These are phyloP conservation scores for Drosophila affinis DNA, from an alignment of 2,888 invertebrate genomes.

Conservation along the genomic window DNA sequence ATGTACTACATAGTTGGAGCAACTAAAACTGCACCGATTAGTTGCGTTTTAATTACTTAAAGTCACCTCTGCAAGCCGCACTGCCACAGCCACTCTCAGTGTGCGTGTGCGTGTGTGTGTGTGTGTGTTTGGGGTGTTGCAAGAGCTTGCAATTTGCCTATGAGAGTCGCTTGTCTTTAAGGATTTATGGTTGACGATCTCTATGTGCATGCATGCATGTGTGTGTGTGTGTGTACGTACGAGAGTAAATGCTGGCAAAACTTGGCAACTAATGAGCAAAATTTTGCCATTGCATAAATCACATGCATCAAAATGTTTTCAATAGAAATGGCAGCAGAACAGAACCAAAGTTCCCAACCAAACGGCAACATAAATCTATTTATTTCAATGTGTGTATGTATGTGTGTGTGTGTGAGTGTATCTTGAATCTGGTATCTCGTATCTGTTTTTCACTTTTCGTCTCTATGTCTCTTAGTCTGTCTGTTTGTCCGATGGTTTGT, in stretches of 20 bases:
- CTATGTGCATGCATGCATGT: too few relatives aligned
- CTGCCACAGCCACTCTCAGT: too few relatives aligned
- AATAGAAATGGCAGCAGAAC: slow-evolving; percentile 53
- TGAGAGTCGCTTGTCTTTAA: slow-evolving; percentile 47
- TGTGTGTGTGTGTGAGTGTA: slow-evolving; percentile 25
- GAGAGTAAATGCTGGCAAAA: slow-evolving; percentile 32
- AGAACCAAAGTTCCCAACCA: slow-evolving; percentile 52
- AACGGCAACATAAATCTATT: slow-evolving; percentile 66
- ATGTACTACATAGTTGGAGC: neutral
- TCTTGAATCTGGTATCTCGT: slow-evolving; percentile 18
- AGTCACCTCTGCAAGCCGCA: slow-evolving; percentile 5
- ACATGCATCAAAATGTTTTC: slow-evolving; percentile 74
- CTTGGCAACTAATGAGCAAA: slow-evolving; percentile 71
- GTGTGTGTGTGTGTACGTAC: neutral
- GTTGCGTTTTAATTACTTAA: slow-evolving; percentile 33
- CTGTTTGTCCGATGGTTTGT: slow-evolving; percentile 36
- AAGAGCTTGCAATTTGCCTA: slow-evolving; percentile 34
- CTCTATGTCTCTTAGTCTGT: slow-evolving; percentile 50
- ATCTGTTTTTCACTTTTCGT: slow-evolving; percentile 50
- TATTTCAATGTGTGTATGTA: slow-evolving; percentile 39
- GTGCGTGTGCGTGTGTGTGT: too few relatives aligned
- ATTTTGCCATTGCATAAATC: slow-evolving; percentile 70
- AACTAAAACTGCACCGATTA: slow-evolving; percentile 30
- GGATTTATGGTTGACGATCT: slow-evolving; percentile 51
- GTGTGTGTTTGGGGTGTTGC: slow-evolving; percentile 6